Evolutionary conservation across 2,888 invertebrate species (phyloP).

Genomic region (Tiliacea aurago): DNA sequence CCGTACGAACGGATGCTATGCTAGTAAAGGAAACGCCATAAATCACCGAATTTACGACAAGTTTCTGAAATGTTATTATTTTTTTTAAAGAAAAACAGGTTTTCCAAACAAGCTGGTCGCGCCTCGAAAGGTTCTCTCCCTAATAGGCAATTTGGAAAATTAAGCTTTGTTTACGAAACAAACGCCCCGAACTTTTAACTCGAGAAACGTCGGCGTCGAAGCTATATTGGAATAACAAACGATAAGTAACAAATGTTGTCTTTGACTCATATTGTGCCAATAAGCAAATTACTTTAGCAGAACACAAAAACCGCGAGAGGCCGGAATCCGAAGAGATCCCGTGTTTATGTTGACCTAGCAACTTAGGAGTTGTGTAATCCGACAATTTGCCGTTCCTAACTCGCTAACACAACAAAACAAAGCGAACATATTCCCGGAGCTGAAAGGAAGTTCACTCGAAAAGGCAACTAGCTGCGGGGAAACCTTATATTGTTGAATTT

Average conservation of each 20-base stretch:
- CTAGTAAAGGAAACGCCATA: slow-evolving; percentile 83
- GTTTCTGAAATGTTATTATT: slow-evolving; percentile 83
- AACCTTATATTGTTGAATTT: slow-evolving; percentile 88
- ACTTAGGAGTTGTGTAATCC: slow-evolving; percentile 89
- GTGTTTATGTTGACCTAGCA: slow-evolving; percentile 84
- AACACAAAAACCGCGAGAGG: slow-evolving; percentile 78
- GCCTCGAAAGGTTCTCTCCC: slow-evolving; percentile 71
- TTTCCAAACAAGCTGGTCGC: slow-evolving; percentile 71
- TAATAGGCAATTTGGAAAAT: slow-evolving; percentile 79
- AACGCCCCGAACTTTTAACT: slow-evolving; percentile 73
- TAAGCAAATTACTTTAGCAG: slow-evolving; percentile 78
- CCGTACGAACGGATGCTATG: slow-evolving; percentile 81
- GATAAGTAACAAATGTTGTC: slow-evolving; percentile 72
- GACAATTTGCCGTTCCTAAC: slow-evolving; percentile 88
- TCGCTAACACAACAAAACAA: slow-evolving; percentile 89
- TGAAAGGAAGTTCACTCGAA: slow-evolving; percentile 88
- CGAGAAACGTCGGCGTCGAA: slow-evolving; percentile 71
- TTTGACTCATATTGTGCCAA: slow-evolving; percentile 77
- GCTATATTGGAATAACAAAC: slow-evolving; percentile 74
- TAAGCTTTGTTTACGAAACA: slow-evolving; percentile 76
- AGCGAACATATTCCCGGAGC: slow-evolving; percentile 86
- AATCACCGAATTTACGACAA: slow-evolving; percentile 86
- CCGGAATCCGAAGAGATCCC: slow-evolving; percentile 81
- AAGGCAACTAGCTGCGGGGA: slow-evolving; percentile 87
- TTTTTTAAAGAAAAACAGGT: slow-evolving; percentile 80